Evolutionary conservation across 2,113 vertebrate species (phyloP).

Genomic region (Zootoca vivipara): DNA sequence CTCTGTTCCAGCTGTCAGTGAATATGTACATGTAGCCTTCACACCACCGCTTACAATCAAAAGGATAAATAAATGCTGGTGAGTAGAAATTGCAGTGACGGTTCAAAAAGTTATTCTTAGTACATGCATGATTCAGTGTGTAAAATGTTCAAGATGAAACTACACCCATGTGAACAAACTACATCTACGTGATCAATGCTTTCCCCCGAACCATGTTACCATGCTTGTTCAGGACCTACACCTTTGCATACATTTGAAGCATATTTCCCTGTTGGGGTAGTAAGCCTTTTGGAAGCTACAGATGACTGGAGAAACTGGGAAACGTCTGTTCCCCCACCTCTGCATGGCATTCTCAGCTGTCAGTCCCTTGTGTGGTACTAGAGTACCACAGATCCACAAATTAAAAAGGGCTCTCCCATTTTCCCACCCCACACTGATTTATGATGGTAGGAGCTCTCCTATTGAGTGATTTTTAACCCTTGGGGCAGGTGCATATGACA

Average conservation of each 20-base stretch:
- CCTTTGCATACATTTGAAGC: not conserved
- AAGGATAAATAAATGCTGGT: not conserved
- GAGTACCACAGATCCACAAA: too few species aligned
- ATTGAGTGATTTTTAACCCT: too few species aligned
- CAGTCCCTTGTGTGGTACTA: too few species aligned
- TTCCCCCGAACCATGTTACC: not conserved
- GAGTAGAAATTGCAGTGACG: not conserved
- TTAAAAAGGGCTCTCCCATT: too few species aligned
- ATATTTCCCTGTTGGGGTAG: not conserved
- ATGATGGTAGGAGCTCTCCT: too few species aligned
- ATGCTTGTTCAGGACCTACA: not conserved
- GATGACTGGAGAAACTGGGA: not conserved
- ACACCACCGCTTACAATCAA: not conserved
- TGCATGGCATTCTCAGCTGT: not conserved
- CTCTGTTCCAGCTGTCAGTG: not conserved
- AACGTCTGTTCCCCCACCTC: too few species aligned
- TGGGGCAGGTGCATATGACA: too few species aligned
- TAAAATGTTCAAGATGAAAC: not conserved
- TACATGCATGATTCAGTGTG: not conserved
- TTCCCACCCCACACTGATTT: too few species aligned
- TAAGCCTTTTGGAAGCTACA: not conserved
- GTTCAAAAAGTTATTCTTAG: conserved; percentile 8
- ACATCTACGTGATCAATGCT: not conserved
- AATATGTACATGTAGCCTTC: conserved; percentile 9
- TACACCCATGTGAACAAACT: not conserved